Percentiles rank a stretch among this genome's conserved stretches.
These are phyloP conservation scores for Amphiprion percula DNA, from an alignment of 2,113 vertebrate species.

Conservation along the genomic window DNA sequence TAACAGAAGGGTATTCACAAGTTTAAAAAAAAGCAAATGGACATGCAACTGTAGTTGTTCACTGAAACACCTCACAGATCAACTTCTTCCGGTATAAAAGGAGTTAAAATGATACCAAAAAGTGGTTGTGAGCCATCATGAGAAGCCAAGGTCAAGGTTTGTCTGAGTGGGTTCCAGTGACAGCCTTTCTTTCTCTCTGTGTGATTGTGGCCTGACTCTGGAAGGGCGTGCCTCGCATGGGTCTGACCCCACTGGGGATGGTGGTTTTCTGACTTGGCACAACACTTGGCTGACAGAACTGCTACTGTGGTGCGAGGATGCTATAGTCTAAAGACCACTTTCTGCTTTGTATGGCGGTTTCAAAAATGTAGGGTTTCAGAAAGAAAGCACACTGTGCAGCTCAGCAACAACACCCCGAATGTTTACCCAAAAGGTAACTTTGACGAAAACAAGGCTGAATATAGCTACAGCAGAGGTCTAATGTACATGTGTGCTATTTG, in stretches of 20 bases:
- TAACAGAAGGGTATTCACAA: not conserved
- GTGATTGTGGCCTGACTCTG: constrained; percentile 65
- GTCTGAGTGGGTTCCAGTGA: constrained; percentile 47
- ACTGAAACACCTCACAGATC: not conserved
- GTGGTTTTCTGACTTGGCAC: constrained; percentile 78
- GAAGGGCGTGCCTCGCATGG: constrained; percentile 75
- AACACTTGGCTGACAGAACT: constrained; percentile 73
- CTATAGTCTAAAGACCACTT: constrained; percentile 55
- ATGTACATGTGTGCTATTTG: constrained; percentile 34
- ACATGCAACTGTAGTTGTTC: not conserved
- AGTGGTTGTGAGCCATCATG: constrained; percentile 32
- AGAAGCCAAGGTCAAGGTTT: constrained; percentile 55
- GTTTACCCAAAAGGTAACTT: constrained; percentile 59
- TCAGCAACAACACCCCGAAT: constrained; percentile 24
- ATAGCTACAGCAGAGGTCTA: constrained; percentile 39
- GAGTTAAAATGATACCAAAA: constrained; percentile 33
- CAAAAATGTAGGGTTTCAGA: constrained; percentile 66
- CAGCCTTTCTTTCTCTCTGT: constrained; percentile 47
- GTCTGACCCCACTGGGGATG: constrained; percentile 59
- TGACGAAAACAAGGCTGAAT: constrained; percentile 46
- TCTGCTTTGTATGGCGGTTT: constrained; percentile 63
- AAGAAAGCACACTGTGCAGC: constrained; percentile 42
- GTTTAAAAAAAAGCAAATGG: not conserved
- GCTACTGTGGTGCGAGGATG: constrained; percentile 65
- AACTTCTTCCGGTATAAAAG: constrained; percentile 2